Evolutionary conservation across 2,888 invertebrate species (phyloP).

Genomic region (Melanchra persicariae): DNA sequence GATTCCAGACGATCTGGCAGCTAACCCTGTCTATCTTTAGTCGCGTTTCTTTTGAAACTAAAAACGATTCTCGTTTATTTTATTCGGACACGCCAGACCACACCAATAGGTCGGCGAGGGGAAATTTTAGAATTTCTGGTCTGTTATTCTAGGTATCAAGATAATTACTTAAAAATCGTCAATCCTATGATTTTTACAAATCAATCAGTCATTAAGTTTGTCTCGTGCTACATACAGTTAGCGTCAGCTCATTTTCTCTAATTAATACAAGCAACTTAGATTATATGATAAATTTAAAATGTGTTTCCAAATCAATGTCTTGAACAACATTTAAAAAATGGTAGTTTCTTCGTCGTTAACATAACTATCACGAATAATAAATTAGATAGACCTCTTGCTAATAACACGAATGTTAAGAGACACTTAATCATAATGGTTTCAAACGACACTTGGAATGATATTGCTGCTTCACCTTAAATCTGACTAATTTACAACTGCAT

Average conservation of each 20-base stretch:
- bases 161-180: constrained; percentile 3
- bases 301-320: neutral
- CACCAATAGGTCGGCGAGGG: constrained; percentile 7
- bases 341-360: neutral
- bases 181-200: constrained; percentile 4
- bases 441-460: constrained; percentile 19
- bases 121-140: neutral
- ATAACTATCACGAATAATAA: neutral
- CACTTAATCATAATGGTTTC: constrained; percentile 24
- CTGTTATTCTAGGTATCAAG: neutral
- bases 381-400: neutral
- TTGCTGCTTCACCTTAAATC: constrained; percentile 44
- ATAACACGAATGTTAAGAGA: constrained; percentile 3
- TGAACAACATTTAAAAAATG: neutral
- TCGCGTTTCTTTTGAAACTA: constrained; percentile 45
- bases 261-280: constrained; percentile 7
- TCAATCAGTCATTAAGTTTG: constrained; percentile 1
- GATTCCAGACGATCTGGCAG: constrained; percentile 56
- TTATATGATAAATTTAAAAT: constrained; percentile 21
- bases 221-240: neutral
- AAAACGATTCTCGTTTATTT: constrained; percentile 24
- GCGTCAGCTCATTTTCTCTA: neutral
- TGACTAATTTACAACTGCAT: constrained; percentile 64
- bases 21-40: constrained; percentile 57
- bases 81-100: constrained; percentile 13